These are phyloP conservation scores for Criorhina ranunculi DNA, from an alignment of 2,888 invertebrate genomes.

Conservation along the genomic window DNA sequence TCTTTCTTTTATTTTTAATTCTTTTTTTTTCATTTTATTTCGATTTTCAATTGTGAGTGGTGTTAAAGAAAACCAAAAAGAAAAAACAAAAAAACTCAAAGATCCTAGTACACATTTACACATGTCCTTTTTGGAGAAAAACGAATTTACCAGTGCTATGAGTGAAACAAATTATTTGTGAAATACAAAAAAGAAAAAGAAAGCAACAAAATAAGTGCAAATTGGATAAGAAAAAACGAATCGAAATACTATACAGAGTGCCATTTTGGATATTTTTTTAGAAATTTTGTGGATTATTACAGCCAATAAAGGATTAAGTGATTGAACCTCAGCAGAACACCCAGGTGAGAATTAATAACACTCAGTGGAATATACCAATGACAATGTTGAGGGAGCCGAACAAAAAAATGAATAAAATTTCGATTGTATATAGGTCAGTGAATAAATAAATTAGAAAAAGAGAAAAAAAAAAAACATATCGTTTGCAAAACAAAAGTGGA, in stretches of 20 bases:
- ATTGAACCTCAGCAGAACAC: constrained; percentile 17
- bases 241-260: constrained; percentile 56
- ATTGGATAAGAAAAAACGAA: constrained; percentile 42
- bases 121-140: constrained; percentile 29
- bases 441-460: no score
- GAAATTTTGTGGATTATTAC: constrained; percentile 69
- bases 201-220: constrained; percentile 45
- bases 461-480: constrained; percentile 27
- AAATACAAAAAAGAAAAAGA: constrained; percentile 26
- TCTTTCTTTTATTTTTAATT: constrained; percentile 59
- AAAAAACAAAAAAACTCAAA: constrained; percentile 30
- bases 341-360: constrained; percentile 58
- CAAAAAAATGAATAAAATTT: constrained; percentile 2
- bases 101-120: constrained; percentile 51
- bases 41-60: constrained; percentile 69
- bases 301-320: constrained; percentile 68
- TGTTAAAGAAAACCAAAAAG: not conserved
- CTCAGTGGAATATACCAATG: not conserved
- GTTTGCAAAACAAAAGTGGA: not conserved
- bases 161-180: constrained; percentile 39
- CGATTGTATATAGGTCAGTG: constrained; percentile 59
- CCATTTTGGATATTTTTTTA: constrained; percentile 72
- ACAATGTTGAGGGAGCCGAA: constrained; percentile 45
- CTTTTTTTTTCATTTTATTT: no score
- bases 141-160: constrained; percentile 37